Conservation (phyloP, 2,888 invertebrate genomes). For the Tenthredo distinguenda region DNA sequence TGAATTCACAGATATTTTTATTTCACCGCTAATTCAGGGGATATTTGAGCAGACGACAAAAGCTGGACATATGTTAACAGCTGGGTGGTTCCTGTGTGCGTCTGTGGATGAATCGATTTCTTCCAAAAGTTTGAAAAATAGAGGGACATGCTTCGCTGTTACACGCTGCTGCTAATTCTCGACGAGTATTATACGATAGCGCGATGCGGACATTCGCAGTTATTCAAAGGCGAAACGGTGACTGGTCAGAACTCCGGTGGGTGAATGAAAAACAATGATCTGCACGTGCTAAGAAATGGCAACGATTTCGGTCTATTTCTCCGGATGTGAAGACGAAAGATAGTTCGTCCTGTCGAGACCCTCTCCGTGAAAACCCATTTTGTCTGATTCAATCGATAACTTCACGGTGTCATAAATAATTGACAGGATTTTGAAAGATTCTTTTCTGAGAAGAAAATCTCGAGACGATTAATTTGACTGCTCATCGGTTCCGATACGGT, state of each 20-base stretch:
- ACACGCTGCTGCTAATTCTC: background rate
- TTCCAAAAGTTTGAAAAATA: background rate
- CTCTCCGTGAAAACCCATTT: too few species aligned
- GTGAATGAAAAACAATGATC: background rate
- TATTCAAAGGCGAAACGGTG: background rate
- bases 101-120: background rate
- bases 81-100: background rate
- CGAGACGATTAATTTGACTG: too few species aligned
- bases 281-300: background rate
- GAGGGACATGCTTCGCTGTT: too few species aligned
- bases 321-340: too few species aligned
- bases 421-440: too few species aligned
- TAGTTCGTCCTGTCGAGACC: too few species aligned
- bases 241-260: background rate
- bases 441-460: too few species aligned
- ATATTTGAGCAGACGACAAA: background rate
- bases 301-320: background rate
- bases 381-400: too few species aligned
- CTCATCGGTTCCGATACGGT: too few species aligned
- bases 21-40: background rate
- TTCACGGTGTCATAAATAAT: too few species aligned
- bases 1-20: background rate
- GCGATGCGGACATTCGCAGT: background rate
- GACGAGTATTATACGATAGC: background rate
- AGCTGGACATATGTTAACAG: background rate